Base-by-base conservation (phyloP, 1,140 invertebrate species). In the Zelostemma sp. region DNA sequence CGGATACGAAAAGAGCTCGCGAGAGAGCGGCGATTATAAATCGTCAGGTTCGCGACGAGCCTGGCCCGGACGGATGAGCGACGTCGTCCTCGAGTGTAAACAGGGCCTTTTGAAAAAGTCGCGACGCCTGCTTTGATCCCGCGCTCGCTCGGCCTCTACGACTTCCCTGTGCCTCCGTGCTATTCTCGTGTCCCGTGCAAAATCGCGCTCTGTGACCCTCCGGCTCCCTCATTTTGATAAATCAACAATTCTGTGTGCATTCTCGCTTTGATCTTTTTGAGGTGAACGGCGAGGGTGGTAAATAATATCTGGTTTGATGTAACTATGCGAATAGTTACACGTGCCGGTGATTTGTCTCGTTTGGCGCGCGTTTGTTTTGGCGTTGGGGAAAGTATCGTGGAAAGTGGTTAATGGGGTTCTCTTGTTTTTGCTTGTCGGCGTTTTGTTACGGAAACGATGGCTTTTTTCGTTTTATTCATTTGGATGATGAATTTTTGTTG, bases 11-110 rank as follows among this genome's bases (percentile, higher is more conserved):
- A 60, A 56, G 65, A 59, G 38, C 60, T 25, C 51, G 16, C 46
- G 31, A n/a, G n/a, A n/a, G n/a, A 49, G 15, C 35, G 40, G 6
- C n/a, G 55, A 63, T 73, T 69, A 67, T 64, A 73, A 73, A 73
- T 66, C 65, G 49, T 53, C 15, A 51, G 35, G 35, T 38, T 40
- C 28, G 14, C 14, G 11, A n/a, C 15, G 15, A 41, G 9, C 9
- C 31, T 17, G 9, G 17, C 8, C 15, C 4, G 31, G 45, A 63
- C 50, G 54, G 46, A 61, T 61, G 61, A 56, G 41, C 47, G 66
- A 68, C 61, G 56, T 64, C 60, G 50, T 25, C 19, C 31, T 49
- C 41, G 59, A 59, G 35, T 21, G 68, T 71, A 71, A 67, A 71
- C 63, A 71, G 47, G 31, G 56, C 60, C 35, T 69, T 58, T 65